phyloP scores from a whole-genome alignment of 2,113 vertebrate genomes.

The Heterotis niloticus region DNA sequence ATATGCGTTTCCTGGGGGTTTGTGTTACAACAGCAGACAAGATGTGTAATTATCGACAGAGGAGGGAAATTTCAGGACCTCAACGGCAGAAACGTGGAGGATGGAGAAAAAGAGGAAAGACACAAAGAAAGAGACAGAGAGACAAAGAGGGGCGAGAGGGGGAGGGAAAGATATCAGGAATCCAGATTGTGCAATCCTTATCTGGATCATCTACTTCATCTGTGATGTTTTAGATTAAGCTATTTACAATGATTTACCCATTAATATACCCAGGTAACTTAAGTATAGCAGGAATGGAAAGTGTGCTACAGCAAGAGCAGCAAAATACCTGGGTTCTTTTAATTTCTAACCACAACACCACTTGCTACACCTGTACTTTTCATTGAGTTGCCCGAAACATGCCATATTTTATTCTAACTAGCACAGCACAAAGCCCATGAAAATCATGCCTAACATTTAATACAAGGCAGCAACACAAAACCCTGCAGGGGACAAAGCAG shows the following conservation, averaged over 20 bases:
- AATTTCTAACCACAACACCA: neutral
- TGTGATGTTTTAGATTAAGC: neutral
- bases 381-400: no score
- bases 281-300: no score
- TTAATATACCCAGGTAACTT: no score
- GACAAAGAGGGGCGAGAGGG: neutral
- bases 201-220: neutral
- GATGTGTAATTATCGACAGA: conserved; percentile 13
- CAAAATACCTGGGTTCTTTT: no score
- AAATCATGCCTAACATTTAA: neutral
- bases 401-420: neutral
- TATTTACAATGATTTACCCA: no score
- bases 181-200: neutral
- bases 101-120: neutral
- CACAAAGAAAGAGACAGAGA: neutral
- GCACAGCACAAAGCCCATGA: neutral
- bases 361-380: no score
- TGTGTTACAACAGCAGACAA: conserved; percentile 15
- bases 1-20: conserved; percentile 27
- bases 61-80: neutral
- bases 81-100: no score
- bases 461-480: neutral
- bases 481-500: neutral
- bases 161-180: neutral
- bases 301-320: no score